Evolutionary conservation across 2,888 invertebrate species (phyloP).

Genomic region (Isotomurus palustris): DNA sequence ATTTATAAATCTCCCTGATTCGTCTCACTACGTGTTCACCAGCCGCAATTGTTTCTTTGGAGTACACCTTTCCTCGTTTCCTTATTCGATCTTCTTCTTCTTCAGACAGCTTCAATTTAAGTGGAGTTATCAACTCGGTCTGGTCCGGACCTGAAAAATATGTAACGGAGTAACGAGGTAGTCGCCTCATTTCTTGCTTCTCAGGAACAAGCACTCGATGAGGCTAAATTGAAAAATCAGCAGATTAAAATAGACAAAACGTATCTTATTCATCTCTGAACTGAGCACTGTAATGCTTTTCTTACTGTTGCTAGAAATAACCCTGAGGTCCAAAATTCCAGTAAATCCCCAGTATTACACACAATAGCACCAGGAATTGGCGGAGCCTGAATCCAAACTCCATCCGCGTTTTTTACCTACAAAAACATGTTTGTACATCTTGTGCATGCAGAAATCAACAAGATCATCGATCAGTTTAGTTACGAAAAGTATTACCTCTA

Average conservation of each 20-base stretch:
- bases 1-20: too few relatives aligned
- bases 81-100: constrained; percentile 6
- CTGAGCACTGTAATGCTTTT: background rate
- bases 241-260: background rate
- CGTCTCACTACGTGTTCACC: constrained; percentile 16
- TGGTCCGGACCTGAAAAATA: constrained; percentile 18
- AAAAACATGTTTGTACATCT: background rate
- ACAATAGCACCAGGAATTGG: constrained; percentile 24
- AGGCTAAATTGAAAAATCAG: constrained; percentile 8
- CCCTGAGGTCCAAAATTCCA: constrained; percentile 32
- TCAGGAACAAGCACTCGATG: constrained; percentile 25
- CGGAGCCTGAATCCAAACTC: constrained; percentile 17
- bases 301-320: constrained; percentile 29
- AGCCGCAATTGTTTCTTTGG: constrained; percentile 7
- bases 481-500: too few relatives aligned
- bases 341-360: constrained; percentile 26
- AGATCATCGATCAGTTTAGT: too few relatives aligned
- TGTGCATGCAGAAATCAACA: background rate
- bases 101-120: constrained; percentile 13
- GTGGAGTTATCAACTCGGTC: constrained; percentile 9
- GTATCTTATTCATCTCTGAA: background rate
- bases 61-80: constrained; percentile 10
- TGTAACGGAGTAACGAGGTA: constrained; percentile 19
- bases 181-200: constrained; percentile 1
- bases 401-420: constrained; percentile 22